phyloP scores from a whole-genome alignment of 1,140 invertebrate species.

The Conus ventricosus region DNA sequence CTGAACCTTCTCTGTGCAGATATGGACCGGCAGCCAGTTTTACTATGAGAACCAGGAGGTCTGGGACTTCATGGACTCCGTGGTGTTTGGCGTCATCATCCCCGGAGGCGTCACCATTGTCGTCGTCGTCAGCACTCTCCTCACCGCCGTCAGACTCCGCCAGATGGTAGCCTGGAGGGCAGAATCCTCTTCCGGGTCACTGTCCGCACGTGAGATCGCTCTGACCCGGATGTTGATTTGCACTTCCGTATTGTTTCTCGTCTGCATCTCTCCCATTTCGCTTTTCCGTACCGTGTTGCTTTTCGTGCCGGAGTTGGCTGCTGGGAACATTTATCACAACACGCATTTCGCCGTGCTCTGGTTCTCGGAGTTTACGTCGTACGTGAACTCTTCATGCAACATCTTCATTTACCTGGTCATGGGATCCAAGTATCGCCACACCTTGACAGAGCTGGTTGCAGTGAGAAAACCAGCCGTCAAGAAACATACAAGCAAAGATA shows the following conservation, averaged over 20 bases:
- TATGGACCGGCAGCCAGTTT: conserved; percentile 3
- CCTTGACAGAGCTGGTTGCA: not conserved
- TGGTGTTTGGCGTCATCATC: conserved; percentile 11
- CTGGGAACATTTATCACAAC: not conserved
- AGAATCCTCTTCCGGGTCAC: not conserved
- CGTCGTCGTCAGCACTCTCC: not conserved
- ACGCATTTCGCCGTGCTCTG: not conserved
- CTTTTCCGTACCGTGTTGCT: not conserved
- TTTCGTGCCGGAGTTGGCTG: not conserved
- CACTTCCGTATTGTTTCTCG: not conserved
- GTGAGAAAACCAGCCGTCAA: not conserved
- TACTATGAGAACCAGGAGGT: not conserved
- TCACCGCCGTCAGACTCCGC: conserved; percentile 16
- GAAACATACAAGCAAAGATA: too few relatives aligned
- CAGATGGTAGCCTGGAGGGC: not conserved
- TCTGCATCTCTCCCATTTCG: not conserved
- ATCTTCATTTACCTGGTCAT: not conserved
- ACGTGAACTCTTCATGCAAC: not conserved
- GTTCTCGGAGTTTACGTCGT: not conserved
- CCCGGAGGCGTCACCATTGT: not conserved
- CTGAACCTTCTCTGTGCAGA: not conserved
- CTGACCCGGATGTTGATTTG: not conserved
- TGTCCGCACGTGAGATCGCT: conserved; percentile 4
- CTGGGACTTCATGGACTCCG: conserved; percentile 9
- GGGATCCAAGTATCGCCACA: not conserved